Percentiles rank a stretch among this genome's conserved stretches.
These are phyloP conservation scores for Fulica atra DNA, from an alignment of 2,113 vertebrate species.

Conservation along the genomic window DNA sequence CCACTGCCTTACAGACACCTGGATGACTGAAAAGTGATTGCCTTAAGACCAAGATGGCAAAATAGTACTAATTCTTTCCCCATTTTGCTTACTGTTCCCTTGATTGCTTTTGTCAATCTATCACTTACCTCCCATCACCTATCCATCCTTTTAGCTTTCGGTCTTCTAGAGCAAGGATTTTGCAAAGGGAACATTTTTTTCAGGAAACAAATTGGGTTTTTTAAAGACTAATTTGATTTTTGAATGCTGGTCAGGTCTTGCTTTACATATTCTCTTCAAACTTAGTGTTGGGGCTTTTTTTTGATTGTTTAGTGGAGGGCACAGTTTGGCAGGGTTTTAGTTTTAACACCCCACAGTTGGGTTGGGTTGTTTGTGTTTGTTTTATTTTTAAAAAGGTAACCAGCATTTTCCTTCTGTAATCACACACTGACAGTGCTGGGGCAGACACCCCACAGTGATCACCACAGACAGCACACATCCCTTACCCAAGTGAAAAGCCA, in stretches of 20 bases:
- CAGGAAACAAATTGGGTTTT: background rate
- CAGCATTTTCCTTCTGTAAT: background rate
- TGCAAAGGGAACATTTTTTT: background rate
- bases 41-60: background rate
- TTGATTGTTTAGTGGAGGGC: background rate
- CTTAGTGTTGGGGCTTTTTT: background rate
- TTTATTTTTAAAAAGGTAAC: background rate
- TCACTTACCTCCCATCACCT: background rate
- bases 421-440: background rate
- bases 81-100: background rate
- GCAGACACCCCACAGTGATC: background rate
- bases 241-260: background rate
- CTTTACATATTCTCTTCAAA: background rate
- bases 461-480: background rate
- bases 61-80: background rate
- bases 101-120: slow-evolving; percentile 10
- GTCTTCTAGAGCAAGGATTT: background rate
- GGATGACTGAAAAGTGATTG: background rate
- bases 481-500: background rate
- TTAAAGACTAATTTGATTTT: background rate
- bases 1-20: rapidly evolving
- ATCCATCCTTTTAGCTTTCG: background rate
- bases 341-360: background rate
- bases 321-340: too few species aligned
- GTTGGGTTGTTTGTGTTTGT: too few species aligned